Conservation (phyloP, 2,113 vertebrate genomes). For the Trichomycterus rosablanca region DNA sequence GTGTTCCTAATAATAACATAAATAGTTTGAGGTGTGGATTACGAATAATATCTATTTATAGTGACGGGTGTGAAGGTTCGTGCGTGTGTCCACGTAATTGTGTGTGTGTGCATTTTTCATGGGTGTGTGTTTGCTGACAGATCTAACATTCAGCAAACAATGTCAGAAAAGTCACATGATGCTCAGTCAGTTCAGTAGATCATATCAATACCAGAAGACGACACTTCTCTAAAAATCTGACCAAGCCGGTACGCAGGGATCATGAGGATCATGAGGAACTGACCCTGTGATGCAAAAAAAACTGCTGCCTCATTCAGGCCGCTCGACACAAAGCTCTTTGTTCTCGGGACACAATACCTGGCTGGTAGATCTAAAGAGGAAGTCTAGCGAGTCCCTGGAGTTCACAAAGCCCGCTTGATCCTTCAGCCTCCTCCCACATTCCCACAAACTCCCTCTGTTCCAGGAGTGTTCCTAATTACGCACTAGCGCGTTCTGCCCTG, state of each 20-base stretch:
- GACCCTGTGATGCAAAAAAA: not conserved
- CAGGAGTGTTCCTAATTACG: constrained; percentile 32
- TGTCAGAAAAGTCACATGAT: not conserved
- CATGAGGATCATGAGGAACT: not conserved
- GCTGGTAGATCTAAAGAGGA: constrained; percentile 16
- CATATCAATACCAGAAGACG: not conserved
- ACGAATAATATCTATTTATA: not conserved
- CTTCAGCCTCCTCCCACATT: constrained; percentile 3
- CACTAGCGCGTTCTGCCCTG: not conserved
- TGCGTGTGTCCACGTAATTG: not conserved
- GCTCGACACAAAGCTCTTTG: constrained; percentile 6
- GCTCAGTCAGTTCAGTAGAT: not conserved
- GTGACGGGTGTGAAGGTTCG: not conserved
- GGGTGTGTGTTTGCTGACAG: not conserved
- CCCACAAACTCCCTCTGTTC: no score
- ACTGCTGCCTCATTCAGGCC: not conserved
- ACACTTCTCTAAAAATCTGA: not conserved
- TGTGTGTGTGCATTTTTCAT: not conserved
- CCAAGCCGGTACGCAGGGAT: not conserved
- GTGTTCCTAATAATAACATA: no score
- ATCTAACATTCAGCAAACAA: not conserved
- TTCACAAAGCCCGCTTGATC: not conserved
- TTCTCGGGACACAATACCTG: constrained; percentile 20
- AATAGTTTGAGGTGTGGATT: no score
- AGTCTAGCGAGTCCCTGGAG: constrained; percentile 5